Percentiles rank a stretch among this genome's conserved stretches.
phyloP scores from a whole-genome alignment of 2,113 vertebrate species.

The Scopus umbretta region DNA sequence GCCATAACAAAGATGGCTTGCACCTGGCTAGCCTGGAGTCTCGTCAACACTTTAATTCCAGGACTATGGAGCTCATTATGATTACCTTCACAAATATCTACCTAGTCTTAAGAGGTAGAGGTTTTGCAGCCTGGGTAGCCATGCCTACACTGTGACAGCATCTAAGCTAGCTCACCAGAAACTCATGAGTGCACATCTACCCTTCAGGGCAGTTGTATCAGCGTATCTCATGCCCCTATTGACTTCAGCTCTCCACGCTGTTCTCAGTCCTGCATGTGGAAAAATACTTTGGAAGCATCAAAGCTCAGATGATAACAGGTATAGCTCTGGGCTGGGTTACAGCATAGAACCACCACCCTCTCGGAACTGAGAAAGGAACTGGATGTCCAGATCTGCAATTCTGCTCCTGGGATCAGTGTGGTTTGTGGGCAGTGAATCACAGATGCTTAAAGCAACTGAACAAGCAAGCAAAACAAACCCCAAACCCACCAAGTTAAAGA shows the following conservation, averaged over 20 bases:
- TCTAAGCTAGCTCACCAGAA: neutral
- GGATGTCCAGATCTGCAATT: neutral
- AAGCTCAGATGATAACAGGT: neutral
- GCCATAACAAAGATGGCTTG: neutral
- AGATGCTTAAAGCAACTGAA: neutral
- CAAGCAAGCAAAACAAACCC: neutral
- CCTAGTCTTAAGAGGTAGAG: accelerated
- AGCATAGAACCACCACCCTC: neutral
- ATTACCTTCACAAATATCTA: neutral
- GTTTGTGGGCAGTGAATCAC: neutral
- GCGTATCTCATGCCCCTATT: neutral
- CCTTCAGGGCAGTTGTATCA: neutral
- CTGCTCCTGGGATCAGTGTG: neutral
- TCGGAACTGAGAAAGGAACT: neutral
- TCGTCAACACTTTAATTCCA: neutral
- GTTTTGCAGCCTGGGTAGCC: neutral
- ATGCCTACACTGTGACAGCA: neutral
- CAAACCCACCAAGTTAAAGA: neutral
- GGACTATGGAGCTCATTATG: neutral
- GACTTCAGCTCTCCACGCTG: accelerated
- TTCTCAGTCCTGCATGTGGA: neutral
- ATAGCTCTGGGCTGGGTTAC: neutral
- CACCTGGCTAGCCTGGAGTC: neutral
- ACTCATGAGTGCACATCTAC: neutral
- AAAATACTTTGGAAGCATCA: neutral